Conservation (phyloP, 2,888 invertebrate genomes). For the Agrilus biguttatus region DNA sequence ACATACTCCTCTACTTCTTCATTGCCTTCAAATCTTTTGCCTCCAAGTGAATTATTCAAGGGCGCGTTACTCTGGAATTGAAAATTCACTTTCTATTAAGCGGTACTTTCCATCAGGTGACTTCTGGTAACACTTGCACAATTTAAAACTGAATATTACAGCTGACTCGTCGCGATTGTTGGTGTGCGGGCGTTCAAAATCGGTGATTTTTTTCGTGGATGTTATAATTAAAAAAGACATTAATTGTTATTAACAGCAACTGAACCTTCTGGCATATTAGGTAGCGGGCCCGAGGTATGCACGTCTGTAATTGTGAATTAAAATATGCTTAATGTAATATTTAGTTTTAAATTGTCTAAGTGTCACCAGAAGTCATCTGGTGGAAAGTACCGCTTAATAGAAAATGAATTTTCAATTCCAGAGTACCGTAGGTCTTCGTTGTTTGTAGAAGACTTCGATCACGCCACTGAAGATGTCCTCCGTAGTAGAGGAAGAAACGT, state of each 20-base stretch:
- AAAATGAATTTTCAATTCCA: conserved; percentile 29
- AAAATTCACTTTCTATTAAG: conserved; percentile 30
- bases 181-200: too few relatives aligned
- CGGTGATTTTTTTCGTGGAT: too few relatives aligned
- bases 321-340: conserved; percentile 24
- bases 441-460: too few relatives aligned
- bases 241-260: too few relatives aligned
- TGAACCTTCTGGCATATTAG: too few relatives aligned
- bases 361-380: conserved; percentile 21
- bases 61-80: conserved; percentile 25
- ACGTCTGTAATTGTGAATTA: conserved; percentile 16
- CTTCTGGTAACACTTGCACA: conserved; percentile 25
- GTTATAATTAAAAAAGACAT: too few relatives aligned
- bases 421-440: conserved; percentile 24
- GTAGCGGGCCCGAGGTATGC: conserved; percentile 7
- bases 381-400: conserved; percentile 27
- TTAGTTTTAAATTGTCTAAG: conserved; percentile 27
- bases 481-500: too few relatives aligned
- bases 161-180: too few relatives aligned
- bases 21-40: too few relatives aligned
- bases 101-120: conserved; percentile 24
- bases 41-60: too few relatives aligned
- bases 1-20: too few relatives aligned
- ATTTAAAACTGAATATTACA: conserved; percentile 23
- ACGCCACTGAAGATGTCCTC: too few relatives aligned